Percentiles rank a stretch among this genome's conserved stretches.
Conservation (phyloP, 2,888 invertebrate species). For the Malachius bipustulatus region DNA sequence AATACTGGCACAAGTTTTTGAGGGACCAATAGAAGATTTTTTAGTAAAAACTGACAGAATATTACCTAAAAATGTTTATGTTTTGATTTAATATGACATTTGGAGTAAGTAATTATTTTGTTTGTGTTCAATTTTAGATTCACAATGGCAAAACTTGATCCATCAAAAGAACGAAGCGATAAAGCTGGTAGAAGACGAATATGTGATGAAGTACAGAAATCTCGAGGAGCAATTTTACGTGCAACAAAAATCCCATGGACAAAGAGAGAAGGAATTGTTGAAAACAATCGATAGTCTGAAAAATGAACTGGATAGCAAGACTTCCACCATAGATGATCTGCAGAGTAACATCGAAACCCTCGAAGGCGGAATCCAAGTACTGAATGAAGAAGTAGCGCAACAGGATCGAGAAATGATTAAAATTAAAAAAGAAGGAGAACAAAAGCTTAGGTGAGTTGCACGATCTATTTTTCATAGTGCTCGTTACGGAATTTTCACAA, state of each 20-base stretch:
- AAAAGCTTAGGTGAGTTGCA: constrained; percentile 40
- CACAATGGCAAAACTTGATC: constrained; percentile 53
- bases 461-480: too few species aligned
- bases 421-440: constrained; percentile 31
- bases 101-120: too few species aligned
- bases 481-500: too few species aligned
- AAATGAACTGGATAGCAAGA: constrained; percentile 32
- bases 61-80: background rate
- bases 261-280: constrained; percentile 34
- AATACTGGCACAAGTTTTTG: too few species aligned
- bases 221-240: constrained; percentile 37
- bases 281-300: constrained; percentile 35
- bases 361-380: constrained; percentile 37
- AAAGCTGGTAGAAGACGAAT: constrained; percentile 47
- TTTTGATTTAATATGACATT: constrained; percentile 6
- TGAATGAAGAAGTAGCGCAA: constrained; percentile 35
- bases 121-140: constrained; percentile 40
- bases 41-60: too few species aligned
- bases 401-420: constrained; percentile 31
- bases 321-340: constrained; percentile 34
- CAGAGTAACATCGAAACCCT: constrained; percentile 37
- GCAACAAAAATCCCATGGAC: constrained; percentile 34
- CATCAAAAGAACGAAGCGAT: constrained; percentile 51
- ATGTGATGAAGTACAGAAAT: constrained; percentile 39
- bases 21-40: too few species aligned